These are phyloP conservation scores for Thymallus thymallus DNA, from an alignment of 2,113 vertebrate genomes.

Conservation along the genomic window DNA sequence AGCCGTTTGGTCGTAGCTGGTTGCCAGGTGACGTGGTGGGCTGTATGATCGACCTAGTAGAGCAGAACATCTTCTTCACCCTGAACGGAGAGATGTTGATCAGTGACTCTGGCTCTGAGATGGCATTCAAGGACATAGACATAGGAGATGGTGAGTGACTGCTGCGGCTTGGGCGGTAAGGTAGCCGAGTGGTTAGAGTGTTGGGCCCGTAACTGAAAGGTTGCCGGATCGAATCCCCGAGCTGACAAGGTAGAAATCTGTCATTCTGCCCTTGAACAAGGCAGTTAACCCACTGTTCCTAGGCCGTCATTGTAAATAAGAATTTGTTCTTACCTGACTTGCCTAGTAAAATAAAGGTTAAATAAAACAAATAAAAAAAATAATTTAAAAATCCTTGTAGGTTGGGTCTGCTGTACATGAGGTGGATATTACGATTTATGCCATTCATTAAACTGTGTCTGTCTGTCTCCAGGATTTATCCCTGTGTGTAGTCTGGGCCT, in stretches of 20 bases:
- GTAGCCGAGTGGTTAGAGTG: too few species aligned
- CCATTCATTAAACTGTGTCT: not conserved
- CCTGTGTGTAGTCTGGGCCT: slow-evolving; percentile 88
- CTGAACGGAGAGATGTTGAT: slow-evolving; percentile 92
- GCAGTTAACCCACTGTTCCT: too few species aligned
- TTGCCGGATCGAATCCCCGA: too few species aligned
- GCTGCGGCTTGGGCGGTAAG: not conserved
- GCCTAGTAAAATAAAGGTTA: too few species aligned
- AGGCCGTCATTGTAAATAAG: too few species aligned
- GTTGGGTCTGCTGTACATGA: not conserved
- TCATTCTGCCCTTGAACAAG: too few species aligned
- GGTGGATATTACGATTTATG: too few species aligned
- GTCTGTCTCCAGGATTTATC: slow-evolving; percentile 70
- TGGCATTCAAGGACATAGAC: slow-evolving; percentile 79
- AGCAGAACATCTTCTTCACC: slow-evolving; percentile 90
- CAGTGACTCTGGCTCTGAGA: slow-evolving; percentile 89
- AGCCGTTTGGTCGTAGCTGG: slow-evolving; percentile 88
- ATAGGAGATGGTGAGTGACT: slow-evolving; percentile 71
- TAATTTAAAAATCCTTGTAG: not conserved
- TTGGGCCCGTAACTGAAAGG: too few species aligned
- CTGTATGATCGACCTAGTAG: slow-evolving; percentile 88
- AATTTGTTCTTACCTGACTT: too few species aligned
- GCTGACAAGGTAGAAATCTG: too few species aligned
- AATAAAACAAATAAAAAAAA: too few species aligned
- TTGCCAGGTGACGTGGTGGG: slow-evolving; percentile 87